phyloP scores from a whole-genome alignment of 2,797 vertebrate genomes.

The Pogoniulus pusillus region DNA sequence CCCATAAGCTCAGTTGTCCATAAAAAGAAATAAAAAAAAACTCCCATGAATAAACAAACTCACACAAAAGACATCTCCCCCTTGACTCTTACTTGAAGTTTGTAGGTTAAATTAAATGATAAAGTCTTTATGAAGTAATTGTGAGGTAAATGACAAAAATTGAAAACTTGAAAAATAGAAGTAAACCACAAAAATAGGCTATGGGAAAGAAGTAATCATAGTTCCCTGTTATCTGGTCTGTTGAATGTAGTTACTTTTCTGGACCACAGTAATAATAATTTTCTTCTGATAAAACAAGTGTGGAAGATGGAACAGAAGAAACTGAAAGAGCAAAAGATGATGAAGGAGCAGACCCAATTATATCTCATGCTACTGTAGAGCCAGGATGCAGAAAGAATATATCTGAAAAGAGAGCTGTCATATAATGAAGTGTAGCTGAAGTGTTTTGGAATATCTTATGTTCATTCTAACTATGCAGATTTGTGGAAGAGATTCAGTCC shows the following conservation, averaged over 20 bases:
- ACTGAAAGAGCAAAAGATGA: neutral
- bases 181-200: neutral
- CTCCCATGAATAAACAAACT: fast-evolving
- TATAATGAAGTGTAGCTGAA: neutral
- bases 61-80: neutral
- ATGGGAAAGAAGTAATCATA: neutral
- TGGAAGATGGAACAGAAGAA: neutral
- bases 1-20: neutral
- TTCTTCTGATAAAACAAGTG: neutral
- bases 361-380: neutral
- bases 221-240: neutral
- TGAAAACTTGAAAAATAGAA: too few species aligned
- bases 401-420: neutral
- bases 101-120: neutral
- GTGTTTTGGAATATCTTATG: neutral
- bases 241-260: neutral
- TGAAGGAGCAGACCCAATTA: neutral
- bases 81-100: neutral
- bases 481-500: neutral
- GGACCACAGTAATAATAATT: neutral
- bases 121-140: neutral
- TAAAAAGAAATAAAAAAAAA: neutral
- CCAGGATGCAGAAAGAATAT: neutral
- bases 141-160: neutral
- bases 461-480: neutral